Base-by-base conservation (phyloP, 2,888 invertebrate genomes). In the Congeria kusceri region DNA sequence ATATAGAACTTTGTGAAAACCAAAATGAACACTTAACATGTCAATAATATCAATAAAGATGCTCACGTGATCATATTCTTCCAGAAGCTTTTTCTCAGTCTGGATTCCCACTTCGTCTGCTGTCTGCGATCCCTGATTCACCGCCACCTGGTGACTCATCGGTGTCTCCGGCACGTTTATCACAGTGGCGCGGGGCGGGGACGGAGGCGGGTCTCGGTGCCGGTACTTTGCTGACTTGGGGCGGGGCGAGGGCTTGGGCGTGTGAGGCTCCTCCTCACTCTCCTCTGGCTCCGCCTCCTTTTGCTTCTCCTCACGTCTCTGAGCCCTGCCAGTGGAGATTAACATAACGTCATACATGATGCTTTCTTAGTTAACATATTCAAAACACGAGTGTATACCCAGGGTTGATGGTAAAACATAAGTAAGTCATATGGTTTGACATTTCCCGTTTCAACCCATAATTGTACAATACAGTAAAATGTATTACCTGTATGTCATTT, bases 41-140 rank as follows among this genome's bases (percentile, higher is more conserved):
- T n/a, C n/a, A n/a, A n/a, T n/a, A n/a, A n/a, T n/a, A n/a, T n/a
- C n/a, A n/a, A 20, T 39, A 23, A 11, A 53, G 23, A 7, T 53
- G 46, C 86, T 85, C 78, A 92, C 92, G 44, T 88, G 89, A 73
- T 92, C 90, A 84, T 91, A 91, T 25, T 89, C 80, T 25, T 86
- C 84, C 39, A 90, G 78, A 18, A 91, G 84, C 28, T 86, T 78
- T 65, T 82, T 83, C 57, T 89, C 90, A 18, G 91, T 91, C 80
- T 91, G 91, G 57, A 86, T 86, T 46, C 89, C 88, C 2, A 87
- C 86, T 66, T 76, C 83, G 65, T 86, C 87, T 39, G 83, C 79
- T 4, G 89, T 87, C 74, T 88, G 90, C 46, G 89, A 88, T 23
- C 80, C 76, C 29, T 75, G 66, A 53, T 80, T 80, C 2, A 86